A percentile compares a stretch with the other conserved stretches of the same genome.
phyloP scores from a whole-genome alignment of 2,888 invertebrate species.

The Alviniconcha strummeri region DNA sequence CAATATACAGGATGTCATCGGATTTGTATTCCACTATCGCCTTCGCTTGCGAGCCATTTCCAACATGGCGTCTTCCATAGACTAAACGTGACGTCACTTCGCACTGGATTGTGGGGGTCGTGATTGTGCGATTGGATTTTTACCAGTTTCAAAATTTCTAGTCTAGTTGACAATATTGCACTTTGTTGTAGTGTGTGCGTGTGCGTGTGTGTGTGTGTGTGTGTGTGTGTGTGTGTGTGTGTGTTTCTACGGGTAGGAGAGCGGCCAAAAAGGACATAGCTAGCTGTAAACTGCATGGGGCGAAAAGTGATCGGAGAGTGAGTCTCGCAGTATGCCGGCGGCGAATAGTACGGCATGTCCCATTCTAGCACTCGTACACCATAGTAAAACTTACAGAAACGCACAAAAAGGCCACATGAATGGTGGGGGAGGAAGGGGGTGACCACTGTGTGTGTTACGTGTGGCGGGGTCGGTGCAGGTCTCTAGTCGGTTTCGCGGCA shows the following conservation, averaged over 20 bases:
- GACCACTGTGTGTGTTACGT: too few species aligned
- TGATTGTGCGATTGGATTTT: background rate
- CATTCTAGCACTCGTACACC: too few species aligned
- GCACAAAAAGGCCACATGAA: too few species aligned
- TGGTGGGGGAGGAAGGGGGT: too few species aligned
- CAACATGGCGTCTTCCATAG: slow-evolving; percentile 42
- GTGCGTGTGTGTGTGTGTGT: slow-evolving; percentile 2
- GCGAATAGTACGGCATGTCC: too few species aligned
- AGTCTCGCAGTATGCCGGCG: background rate
- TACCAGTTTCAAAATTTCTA: too few species aligned
- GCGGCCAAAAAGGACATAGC: too few species aligned
- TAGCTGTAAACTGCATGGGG: too few species aligned
- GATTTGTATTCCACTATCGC: slow-evolving; percentile 36
- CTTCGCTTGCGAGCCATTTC: slow-evolving; percentile 30
- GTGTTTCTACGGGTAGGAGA: background rate
- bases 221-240: background rate
- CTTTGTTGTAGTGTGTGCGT: background rate
- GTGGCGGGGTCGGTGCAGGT: background rate
- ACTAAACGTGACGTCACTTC: slow-evolving; percentile 41
- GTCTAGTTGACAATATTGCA: background rate
- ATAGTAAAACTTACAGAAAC: too few species aligned
- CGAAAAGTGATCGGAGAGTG: too few species aligned
- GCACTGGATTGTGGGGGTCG: slow-evolving; percentile 41
- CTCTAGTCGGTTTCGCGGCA: background rate
- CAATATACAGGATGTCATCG: slow-evolving; percentile 28